A percentile compares a stretch with the other conserved stretches of the same genome.
Conservation (phyloP, 2,888 invertebrate genomes). For the Cephalotes varians region DNA sequence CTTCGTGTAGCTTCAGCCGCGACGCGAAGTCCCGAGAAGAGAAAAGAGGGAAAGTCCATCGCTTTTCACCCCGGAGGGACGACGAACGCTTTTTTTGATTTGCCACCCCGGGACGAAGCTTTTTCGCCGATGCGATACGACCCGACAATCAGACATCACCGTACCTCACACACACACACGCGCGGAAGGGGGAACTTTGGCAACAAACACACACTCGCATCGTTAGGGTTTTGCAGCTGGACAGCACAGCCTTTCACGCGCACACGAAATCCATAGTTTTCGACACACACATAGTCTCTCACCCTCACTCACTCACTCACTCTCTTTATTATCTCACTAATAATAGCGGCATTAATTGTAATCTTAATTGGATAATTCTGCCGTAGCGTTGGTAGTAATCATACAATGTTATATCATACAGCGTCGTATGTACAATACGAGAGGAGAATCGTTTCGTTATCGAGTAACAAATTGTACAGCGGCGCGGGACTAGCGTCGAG, state of each 20-base stretch:
- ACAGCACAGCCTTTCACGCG: constrained; percentile 77
- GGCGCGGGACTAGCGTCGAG: constrained; percentile 78
- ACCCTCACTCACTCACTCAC: constrained; percentile 49
- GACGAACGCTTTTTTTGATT: constrained; percentile 8
- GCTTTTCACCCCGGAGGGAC: not conserved
- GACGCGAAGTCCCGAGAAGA: not conserved
- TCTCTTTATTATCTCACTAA: constrained; percentile 60
- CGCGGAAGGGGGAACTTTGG: constrained; percentile 81
- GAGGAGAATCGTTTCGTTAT: constrained; percentile 77
- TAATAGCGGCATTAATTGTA: constrained; percentile 70
- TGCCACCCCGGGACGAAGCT: constrained; percentile 23
- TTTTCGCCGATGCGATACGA: constrained; percentile 13
- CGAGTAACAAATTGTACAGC: constrained; percentile 82
- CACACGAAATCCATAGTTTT: constrained; percentile 65
- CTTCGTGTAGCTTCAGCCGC: not conserved
- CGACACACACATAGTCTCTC: constrained; percentile 67
- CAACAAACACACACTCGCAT: constrained; percentile 80
- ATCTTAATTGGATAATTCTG: constrained; percentile 69
- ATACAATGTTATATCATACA: constrained; percentile 71
- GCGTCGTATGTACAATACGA: constrained; percentile 75
- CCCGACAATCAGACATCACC: constrained; percentile 72
- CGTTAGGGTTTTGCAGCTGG: constrained; percentile 72
- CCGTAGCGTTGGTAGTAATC: constrained; percentile 74
- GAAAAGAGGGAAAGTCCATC: not conserved
- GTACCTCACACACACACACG: constrained; percentile 75